Percentiles rank a stretch among this genome's conserved stretches.
These are phyloP conservation scores for Podarcis raffonei DNA, from an alignment of 2,113 vertebrate species.

Conservation along the genomic window DNA sequence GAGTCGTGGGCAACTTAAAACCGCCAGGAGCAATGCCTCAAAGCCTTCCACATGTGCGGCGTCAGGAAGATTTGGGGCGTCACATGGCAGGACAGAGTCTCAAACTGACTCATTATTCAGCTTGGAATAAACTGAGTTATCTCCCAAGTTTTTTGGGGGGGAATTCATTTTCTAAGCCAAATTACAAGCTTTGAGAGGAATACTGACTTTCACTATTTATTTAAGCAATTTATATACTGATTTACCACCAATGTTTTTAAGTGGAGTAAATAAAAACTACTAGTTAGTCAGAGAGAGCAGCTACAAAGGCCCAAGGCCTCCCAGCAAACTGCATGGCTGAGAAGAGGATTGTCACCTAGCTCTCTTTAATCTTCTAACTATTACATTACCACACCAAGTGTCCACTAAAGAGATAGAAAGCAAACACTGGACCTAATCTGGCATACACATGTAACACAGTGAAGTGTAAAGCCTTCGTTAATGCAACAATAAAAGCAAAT, in stretches of 20 bases:
- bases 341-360: neutral
- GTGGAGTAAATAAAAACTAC: no score
- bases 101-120: no score
- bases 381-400: neutral
- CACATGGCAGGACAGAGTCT: no score
- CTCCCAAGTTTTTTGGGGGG: neutral
- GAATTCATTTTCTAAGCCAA: neutral
- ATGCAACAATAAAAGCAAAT: conserved; percentile 18
- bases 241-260: no score
- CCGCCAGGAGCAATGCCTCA: no score
- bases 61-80: no score
- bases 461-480: neutral
- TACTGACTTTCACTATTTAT: neutral
- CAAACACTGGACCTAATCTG: neutral
- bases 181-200: neutral
- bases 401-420: neutral
- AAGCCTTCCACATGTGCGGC: no score
- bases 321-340: neutral
- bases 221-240: no score
- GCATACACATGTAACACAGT: neutral
- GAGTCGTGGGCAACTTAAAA: no score
- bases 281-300: neutral
- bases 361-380: neutral
- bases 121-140: no score
- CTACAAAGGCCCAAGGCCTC: neutral